phyloP scores from a whole-genome alignment of 1,140 invertebrate species.

The Papilio machaon region DNA sequence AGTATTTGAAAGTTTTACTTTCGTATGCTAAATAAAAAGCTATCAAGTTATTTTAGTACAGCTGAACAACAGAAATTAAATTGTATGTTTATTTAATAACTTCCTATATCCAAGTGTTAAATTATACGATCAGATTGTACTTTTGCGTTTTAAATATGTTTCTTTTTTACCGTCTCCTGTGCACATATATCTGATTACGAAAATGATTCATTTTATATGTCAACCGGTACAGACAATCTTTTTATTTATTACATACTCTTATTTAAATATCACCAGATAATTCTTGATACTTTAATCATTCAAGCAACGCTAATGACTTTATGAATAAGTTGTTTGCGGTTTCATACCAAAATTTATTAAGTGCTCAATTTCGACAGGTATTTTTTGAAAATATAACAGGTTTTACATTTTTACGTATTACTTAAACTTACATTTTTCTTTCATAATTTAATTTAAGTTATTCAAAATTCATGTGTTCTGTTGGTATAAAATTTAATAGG shows the following conservation, averaged over 20 bases:
- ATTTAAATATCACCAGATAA: slow-evolving; percentile 7
- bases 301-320: not conserved
- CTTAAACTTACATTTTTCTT: not conserved
- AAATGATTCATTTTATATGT: slow-evolving; percentile 38
- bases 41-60: not conserved
- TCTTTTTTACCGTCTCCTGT: slow-evolving; percentile 24
- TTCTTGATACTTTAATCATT: not conserved
- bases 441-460: not conserved
- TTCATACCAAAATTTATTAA: not conserved
- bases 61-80: not conserved
- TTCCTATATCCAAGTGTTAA: slow-evolving; percentile 58
- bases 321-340: not conserved
- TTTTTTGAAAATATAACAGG: no score
- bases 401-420: not conserved
- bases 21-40: not conserved
- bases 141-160: slow-evolving; percentile 39
- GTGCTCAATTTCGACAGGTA: not conserved
- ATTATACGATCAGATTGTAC: slow-evolving; percentile 50
- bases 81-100: slow-evolving; percentile 44
- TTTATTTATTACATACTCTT: slow-evolving; percentile 31
- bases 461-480: no score
- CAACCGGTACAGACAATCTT: slow-evolving; percentile 27
- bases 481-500: no score
- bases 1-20: no score
- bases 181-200: slow-evolving; percentile 28